phyloP scores from a whole-genome alignment of 1,140 invertebrate genomes.

The Drosophila nasuta region DNA sequence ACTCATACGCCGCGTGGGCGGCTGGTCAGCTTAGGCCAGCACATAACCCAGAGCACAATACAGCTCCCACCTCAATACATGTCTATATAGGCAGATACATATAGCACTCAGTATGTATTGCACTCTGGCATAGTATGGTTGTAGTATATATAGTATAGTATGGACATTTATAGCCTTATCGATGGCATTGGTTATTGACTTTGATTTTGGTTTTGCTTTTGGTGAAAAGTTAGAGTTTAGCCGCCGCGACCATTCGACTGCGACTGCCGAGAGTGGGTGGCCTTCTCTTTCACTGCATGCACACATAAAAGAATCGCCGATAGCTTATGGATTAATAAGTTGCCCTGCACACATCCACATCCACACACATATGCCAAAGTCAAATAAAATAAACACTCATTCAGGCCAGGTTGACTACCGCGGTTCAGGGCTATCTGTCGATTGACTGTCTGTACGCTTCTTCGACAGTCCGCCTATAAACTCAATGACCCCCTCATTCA shows the following conservation, averaged over 20 bases:
- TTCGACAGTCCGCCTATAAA: constrained; percentile 5
- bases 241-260: background rate
- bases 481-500: constrained; percentile 15
- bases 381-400: constrained; percentile 33
- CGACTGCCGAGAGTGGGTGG: background rate
- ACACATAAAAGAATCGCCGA: constrained; percentile 62
- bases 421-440: constrained; percentile 1
- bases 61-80: background rate
- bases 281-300: constrained; percentile 27
- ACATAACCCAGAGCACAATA: constrained; percentile 16
- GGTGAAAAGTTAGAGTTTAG: constrained; percentile 40
- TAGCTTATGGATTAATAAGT: constrained; percentile 77
- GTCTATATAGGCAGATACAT: constrained; percentile 2
- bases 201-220: constrained; percentile 59
- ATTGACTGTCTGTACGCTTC: constrained; percentile 14
- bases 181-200: constrained; percentile 82
- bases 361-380: constrained; percentile 42
- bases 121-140: background rate
- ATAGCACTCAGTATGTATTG: background rate
- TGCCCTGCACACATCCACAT: constrained; percentile 16
- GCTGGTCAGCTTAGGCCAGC: constrained; percentile 57
- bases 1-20: constrained; percentile 67
- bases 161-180: constrained; percentile 70
- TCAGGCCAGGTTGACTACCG: constrained; percentile 3
- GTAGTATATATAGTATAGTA: constrained; percentile 40